Conservation (phyloP, 2,113 vertebrate species). For the Hyla sarda region DNA sequence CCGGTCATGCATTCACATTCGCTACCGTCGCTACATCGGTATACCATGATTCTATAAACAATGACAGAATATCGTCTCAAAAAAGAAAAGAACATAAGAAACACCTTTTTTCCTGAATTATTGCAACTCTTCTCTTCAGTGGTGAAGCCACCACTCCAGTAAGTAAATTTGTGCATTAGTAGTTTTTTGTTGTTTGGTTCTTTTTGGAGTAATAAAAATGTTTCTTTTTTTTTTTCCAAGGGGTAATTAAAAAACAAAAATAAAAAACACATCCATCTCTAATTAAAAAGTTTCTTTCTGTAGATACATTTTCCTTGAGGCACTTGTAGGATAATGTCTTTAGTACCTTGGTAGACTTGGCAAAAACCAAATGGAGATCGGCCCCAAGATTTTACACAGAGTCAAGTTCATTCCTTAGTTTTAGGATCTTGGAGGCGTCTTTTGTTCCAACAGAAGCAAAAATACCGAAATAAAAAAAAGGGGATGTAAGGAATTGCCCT, state of each 20-base stretch:
- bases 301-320: neutral
- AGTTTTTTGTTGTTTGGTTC: slow-evolving; percentile 11
- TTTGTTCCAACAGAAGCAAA: slow-evolving; percentile 65
- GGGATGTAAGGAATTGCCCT: slow-evolving; percentile 77
- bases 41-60: slow-evolving; percentile 39
- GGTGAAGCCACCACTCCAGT: slow-evolving; percentile 69
- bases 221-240: neutral
- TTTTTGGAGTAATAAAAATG: neutral
- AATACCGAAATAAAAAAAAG: slow-evolving; percentile 69
- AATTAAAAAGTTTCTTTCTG: slow-evolving; percentile 9
- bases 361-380: neutral
- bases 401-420: slow-evolving; percentile 26
- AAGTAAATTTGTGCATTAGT: slow-evolving; percentile 66
- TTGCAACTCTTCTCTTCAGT: slow-evolving; percentile 69
- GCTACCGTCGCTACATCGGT: slow-evolving; percentile 61
- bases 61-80: slow-evolving; percentile 23
- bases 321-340: neutral
- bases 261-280: neutral
- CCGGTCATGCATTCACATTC: slow-evolving; percentile 65
- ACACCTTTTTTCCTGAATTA: slow-evolving; percentile 47
- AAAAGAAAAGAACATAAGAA: neutral
- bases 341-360: slow-evolving; percentile 16
- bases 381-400: slow-evolving; percentile 22
- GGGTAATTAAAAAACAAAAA: neutral
- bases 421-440: slow-evolving; percentile 75